phyloP scores from a whole-genome alignment of 2,888 invertebrate species.

The Rhagophthalmus giganteus region DNA sequence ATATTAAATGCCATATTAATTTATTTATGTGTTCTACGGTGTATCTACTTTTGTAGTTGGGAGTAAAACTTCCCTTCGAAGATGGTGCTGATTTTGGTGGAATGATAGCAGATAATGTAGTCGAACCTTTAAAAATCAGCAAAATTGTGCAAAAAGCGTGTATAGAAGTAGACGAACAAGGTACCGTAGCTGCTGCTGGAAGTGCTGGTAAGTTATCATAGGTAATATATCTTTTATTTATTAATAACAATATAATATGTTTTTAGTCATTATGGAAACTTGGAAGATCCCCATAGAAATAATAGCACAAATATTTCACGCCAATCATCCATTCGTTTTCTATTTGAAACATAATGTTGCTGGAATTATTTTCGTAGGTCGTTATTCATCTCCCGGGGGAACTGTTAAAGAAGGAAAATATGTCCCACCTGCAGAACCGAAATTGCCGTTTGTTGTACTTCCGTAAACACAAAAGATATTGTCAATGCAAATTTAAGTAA shows the following conservation, averaged over 20 bases:
- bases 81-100: conserved; percentile 36
- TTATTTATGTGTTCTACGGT: not conserved
- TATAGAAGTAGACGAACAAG: conserved; percentile 9
- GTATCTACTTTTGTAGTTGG: not conserved
- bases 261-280: conserved; percentile 1
- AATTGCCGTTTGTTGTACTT: too few relatives aligned
- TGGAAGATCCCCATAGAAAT: not conserved
- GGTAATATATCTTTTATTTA: not conserved
- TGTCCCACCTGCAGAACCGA: too few relatives aligned
- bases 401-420: not conserved
- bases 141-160: conserved; percentile 19
- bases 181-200: conserved; percentile 1
- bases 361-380: conserved; percentile 9
- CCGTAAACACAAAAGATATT: too few relatives aligned
- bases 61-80: conserved; percentile 1
- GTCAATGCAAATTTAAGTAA: too few relatives aligned
- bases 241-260: not conserved
- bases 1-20: not conserved
- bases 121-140: conserved; percentile 5
- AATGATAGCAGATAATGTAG: conserved; percentile 56
- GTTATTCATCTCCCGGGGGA: not conserved
- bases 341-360: conserved; percentile 5
- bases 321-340: conserved; percentile 10
- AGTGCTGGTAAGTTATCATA: conserved; percentile 1
- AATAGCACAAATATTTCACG: not conserved